A percentile compares a stretch with the other conserved stretches of the same genome.
phyloP scores from a whole-genome alignment of 1,140 invertebrate genomes.

The Cylas formicarius region DNA sequence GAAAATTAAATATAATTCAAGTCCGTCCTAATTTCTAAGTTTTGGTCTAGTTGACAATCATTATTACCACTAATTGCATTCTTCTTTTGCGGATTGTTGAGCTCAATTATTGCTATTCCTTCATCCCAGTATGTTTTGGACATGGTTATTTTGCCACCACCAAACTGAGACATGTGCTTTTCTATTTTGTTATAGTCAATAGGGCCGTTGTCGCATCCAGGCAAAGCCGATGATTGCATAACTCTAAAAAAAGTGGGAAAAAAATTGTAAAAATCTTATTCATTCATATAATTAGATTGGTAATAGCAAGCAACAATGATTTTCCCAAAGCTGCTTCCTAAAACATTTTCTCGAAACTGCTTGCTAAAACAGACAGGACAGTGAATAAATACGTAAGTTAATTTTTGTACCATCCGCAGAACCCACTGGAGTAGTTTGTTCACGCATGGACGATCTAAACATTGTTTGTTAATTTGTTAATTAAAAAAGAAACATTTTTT shows the following conservation, averaged over 20 bases:
- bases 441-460: too few relatives aligned
- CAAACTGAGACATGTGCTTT: constrained; percentile 4
- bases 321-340: not conserved
- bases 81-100: constrained; percentile 11
- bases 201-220: too few relatives aligned
- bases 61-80: constrained; percentile 19
- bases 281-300: not conserved
- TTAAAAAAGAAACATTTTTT: too few relatives aligned
- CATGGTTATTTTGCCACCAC: constrained; percentile 11
- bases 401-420: too few relatives aligned
- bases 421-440: too few relatives aligned
- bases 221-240: too few relatives aligned
- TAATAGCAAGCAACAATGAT: not conserved
- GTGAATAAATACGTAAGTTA: too few relatives aligned
- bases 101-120: constrained; percentile 11
- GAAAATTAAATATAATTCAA: too few relatives aligned
- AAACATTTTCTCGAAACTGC: not conserved
- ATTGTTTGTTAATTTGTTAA: too few relatives aligned
- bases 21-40: too few relatives aligned
- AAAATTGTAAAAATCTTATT: not conserved
- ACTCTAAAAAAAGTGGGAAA: too few relatives aligned
- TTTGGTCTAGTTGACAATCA: too few relatives aligned
- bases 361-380: not conserved
- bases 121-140: constrained; percentile 10
- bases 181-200: constrained; percentile 6